phyloP scores from a whole-genome alignment of 2,113 vertebrate genomes.

The Callorhinus ursinus region DNA sequence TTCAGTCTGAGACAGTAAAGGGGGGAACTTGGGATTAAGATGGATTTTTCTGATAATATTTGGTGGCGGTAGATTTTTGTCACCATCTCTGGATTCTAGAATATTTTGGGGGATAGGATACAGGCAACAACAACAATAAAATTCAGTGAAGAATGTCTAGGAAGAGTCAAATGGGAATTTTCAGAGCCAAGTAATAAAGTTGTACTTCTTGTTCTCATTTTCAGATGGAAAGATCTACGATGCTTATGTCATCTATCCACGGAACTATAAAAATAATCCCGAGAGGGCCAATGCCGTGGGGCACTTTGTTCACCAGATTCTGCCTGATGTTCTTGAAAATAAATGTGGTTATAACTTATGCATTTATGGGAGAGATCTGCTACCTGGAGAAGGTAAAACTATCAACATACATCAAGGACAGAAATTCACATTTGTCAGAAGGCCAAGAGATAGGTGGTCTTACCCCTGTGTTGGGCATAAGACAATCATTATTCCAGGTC shows the following conservation, averaged over 20 bases:
- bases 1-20: background rate
- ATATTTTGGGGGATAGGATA: background rate
- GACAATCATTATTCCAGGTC: background rate
- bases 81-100: background rate
- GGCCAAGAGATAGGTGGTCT: background rate
- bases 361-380: slow-evolving; percentile 91
- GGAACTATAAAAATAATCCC: slow-evolving; percentile 28
- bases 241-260: slow-evolving; percentile 92
- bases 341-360: slow-evolving; percentile 92
- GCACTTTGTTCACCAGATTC: slow-evolving; percentile 88
- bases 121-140: background rate
- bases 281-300: slow-evolving; percentile 81
- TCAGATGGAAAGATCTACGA: slow-evolving; percentile 93
- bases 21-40: background rate
- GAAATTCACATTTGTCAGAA: background rate
- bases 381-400: slow-evolving; percentile 91
- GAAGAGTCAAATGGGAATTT: background rate
- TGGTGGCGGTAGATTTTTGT: background rate
- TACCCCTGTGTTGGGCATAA: background rate
- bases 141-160: background rate
- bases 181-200: background rate
- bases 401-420: background rate
- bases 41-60: background rate
- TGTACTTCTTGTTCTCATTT: slow-evolving; percentile 53
- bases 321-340: slow-evolving; percentile 92